Evolutionary conservation across 2,113 vertebrate species (phyloP).

Genomic region (Tautogolabrus adspersus): DNA sequence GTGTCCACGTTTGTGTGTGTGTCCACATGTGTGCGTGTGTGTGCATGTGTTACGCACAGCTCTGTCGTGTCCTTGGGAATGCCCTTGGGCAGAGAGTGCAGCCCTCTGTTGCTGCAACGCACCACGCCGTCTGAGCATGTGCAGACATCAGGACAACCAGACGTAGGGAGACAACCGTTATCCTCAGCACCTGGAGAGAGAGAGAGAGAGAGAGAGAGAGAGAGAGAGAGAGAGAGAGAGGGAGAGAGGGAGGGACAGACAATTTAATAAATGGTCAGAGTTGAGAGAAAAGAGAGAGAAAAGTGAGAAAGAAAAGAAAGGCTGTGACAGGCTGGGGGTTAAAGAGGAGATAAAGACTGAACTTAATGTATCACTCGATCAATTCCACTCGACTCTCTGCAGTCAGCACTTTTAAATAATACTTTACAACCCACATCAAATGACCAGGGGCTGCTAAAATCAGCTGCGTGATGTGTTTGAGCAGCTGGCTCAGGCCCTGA

Average conservation of each 20-base stretch:
- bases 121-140: constrained; percentile 93
- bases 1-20: constrained; percentile 9
- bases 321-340: neutral
- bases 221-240: neutral
- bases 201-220: neutral
- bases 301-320: neutral
- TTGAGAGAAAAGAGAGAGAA: constrained; percentile 2
- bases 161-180: constrained; percentile 91
- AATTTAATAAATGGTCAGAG: constrained; percentile 29
- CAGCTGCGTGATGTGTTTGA: constrained; percentile 38
- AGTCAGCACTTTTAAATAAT: constrained; percentile 50
- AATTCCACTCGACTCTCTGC: constrained; percentile 31
- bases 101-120: constrained; percentile 95
- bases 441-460: constrained; percentile 42
- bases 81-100: constrained; percentile 90
- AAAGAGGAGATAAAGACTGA: constrained; percentile 3
- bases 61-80: constrained; percentile 97
- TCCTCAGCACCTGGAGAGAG: constrained; percentile 87
- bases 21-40: neutral
- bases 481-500: constrained; percentile 45
- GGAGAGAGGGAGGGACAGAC: constrained; percentile 15
- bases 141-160: constrained; percentile 93
- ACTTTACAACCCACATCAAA: constrained; percentile 52
- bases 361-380: constrained; percentile 30
- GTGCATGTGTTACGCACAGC: constrained; percentile 81